phyloP scores from a whole-genome alignment of 2,888 invertebrate species.

The Pimpla rufipes region DNA sequence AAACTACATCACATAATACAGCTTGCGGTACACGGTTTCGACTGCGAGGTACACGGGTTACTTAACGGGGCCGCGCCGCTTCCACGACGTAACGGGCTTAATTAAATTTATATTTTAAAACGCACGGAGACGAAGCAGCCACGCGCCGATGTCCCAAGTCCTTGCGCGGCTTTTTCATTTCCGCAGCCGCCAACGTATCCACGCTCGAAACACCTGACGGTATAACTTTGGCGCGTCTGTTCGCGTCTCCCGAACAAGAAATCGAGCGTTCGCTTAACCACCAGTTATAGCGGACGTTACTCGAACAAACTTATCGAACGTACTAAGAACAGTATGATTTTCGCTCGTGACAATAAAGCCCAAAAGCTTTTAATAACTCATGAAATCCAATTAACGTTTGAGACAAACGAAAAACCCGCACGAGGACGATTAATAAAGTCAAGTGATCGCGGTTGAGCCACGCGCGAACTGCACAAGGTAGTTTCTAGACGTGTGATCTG shows the following conservation, averaged over 20 bases:
- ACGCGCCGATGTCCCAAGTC: neutral
- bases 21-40: slow-evolving; percentile 62
- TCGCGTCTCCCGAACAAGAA: neutral
- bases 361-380: too few species aligned
- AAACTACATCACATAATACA: slow-evolving; percentile 76
- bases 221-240: neutral
- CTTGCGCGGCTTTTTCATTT: slow-evolving; percentile 16
- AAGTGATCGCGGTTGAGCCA: too few species aligned
- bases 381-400: too few species aligned
- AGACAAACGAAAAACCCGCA: too few species aligned
- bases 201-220: slow-evolving; percentile 9
- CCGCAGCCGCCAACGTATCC: neutral
- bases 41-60: slow-evolving; percentile 41
- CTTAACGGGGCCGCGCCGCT: slow-evolving; percentile 66
- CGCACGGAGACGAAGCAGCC: neutral
- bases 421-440: too few species aligned
- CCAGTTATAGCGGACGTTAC: too few species aligned
- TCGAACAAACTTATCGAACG: too few species aligned
- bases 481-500: slow-evolving; percentile 8
- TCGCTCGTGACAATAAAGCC: too few species aligned
- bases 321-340: too few species aligned
- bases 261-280: neutral
- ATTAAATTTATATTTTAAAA: slow-evolving; percentile 79
- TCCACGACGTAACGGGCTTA: slow-evolving; percentile 70
- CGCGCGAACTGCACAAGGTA: too few species aligned